phyloP scores from a whole-genome alignment of 1,140 invertebrate species.

The Pseudomyrmex concolor region DNA sequence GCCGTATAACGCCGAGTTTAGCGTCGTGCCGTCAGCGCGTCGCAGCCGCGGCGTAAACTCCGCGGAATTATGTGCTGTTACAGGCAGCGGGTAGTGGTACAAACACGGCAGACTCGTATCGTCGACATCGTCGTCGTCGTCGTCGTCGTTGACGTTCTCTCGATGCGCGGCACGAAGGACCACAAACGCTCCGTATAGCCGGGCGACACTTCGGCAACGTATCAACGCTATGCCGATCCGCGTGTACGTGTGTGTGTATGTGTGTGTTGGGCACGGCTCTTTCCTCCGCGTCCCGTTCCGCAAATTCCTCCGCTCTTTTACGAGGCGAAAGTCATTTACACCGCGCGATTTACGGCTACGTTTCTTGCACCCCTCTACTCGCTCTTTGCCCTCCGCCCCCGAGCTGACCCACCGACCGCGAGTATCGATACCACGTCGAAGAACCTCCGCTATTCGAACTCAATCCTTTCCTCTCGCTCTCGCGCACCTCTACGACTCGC shows the following conservation, averaged over 20 bases:
- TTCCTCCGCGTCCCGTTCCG: constrained; percentile 41
- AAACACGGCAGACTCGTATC: constrained; percentile 7
- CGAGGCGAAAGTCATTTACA: constrained; percentile 71
- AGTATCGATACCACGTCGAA: constrained; percentile 40
- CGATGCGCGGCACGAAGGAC: constrained; percentile 24
- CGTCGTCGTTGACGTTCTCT: constrained; percentile 1
- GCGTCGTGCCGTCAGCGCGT: constrained; percentile 61
- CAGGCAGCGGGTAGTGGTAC: background rate
- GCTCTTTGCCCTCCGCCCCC: background rate
- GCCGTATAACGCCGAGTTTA: constrained; percentile 72
- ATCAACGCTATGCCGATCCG: background rate
- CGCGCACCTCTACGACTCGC: constrained; percentile 25
- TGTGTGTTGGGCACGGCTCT: background rate
- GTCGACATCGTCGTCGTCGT: background rate
- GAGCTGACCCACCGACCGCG: constrained; percentile 14
- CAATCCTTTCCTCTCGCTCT: constrained; percentile 49
- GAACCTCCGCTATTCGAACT: constrained; percentile 53
- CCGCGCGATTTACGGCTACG: constrained; percentile 62
- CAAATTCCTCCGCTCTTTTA: constrained; percentile 66
- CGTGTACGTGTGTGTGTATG: no score
- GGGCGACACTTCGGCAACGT: constrained; percentile 46
- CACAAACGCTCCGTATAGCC: background rate
- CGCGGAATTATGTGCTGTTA: constrained; percentile 45
- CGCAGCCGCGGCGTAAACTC: constrained; percentile 66
- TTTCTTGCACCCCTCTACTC: constrained; percentile 23